Conservation (phyloP, 2,888 invertebrate genomes). For the Ochropleura plecta region DNA sequence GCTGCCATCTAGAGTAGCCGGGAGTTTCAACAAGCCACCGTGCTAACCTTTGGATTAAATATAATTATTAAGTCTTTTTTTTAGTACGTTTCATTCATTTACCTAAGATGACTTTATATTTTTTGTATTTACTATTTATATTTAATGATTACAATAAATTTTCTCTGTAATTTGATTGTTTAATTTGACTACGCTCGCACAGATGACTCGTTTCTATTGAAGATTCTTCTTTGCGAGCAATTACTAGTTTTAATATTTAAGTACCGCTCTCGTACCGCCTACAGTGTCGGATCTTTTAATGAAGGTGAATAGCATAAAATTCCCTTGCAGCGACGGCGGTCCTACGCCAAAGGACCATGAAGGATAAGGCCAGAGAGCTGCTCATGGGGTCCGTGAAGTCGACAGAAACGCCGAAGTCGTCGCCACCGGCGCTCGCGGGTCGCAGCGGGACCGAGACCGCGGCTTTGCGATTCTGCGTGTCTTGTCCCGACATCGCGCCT, state of each 20-base stretch:
- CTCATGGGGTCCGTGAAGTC: slow-evolving; percentile 70
- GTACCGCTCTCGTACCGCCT: slow-evolving; percentile 25
- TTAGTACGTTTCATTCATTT: slow-evolving; percentile 10
- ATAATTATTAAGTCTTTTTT: neutral
- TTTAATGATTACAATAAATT: slow-evolving; percentile 58
- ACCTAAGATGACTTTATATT: neutral
- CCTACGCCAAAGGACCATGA: slow-evolving; percentile 72
- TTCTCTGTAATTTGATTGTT: slow-evolving; percentile 23
- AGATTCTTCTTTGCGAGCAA: slow-evolving; percentile 40
- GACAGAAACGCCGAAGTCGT: slow-evolving; percentile 67
- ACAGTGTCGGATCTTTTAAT: slow-evolving; percentile 69
- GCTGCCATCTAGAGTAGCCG: slow-evolving; percentile 59
- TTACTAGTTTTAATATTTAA: neutral
- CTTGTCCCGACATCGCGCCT: slow-evolving; percentile 74
- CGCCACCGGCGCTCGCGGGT: slow-evolving; percentile 59
- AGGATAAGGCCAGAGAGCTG: slow-evolving; percentile 67
- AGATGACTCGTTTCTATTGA: slow-evolving; percentile 5
- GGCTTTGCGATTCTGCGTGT: slow-evolving; percentile 71
- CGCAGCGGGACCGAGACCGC: slow-evolving; percentile 53
- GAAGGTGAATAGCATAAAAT: slow-evolving; percentile 81
- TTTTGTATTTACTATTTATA: slow-evolving; percentile 18
- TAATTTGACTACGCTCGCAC: slow-evolving; percentile 47
- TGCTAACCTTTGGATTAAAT: slow-evolving; percentile 22
- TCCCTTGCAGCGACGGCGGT: slow-evolving; percentile 83
- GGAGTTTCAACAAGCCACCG: slow-evolving; percentile 58